These are phyloP conservation scores for Eleginops maclovinus DNA, from an alignment of 2,113 vertebrate genomes.

Conservation along the genomic window DNA sequence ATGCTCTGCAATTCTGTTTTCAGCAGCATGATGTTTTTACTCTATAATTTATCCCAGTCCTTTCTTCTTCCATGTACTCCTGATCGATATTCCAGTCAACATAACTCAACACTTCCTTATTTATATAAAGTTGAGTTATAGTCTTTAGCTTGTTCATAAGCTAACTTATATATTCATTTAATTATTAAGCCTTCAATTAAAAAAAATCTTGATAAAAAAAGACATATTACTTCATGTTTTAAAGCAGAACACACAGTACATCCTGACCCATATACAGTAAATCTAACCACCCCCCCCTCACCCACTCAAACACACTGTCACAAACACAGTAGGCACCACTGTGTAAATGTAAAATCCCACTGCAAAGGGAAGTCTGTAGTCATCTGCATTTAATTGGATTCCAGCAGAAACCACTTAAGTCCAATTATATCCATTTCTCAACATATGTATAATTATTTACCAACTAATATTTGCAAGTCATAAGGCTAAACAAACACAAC, in stretches of 20 bases:
- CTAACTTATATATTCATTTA: too few relatives aligned
- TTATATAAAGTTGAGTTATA: neutral
- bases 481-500: conserved; percentile 3
- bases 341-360: conserved; percentile 8
- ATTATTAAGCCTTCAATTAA: neutral
- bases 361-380: neutral
- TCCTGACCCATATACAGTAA: conserved; percentile 31
- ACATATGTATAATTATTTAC: neutral
- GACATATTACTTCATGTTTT: conserved; percentile 30
- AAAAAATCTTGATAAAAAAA: neutral
- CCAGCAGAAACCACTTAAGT: conserved; percentile 6
- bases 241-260: conserved; percentile 29
- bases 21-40: neutral
- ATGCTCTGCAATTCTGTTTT: neutral
- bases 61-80: neutral
- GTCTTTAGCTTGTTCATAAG: neutral
- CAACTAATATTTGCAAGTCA: neutral
- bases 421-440: conserved; percentile 1
- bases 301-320: neutral
- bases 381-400: conserved; percentile 3
- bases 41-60: neutral
- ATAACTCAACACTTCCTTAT: neutral
- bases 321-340: neutral
- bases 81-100: neutral
- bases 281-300: conserved; percentile 4